Percentiles rank a stretch among this genome's conserved stretches.
Evolutionary conservation across 2,797 vertebrate species (phyloP).

Genomic region (Alectoris magna): DNA sequence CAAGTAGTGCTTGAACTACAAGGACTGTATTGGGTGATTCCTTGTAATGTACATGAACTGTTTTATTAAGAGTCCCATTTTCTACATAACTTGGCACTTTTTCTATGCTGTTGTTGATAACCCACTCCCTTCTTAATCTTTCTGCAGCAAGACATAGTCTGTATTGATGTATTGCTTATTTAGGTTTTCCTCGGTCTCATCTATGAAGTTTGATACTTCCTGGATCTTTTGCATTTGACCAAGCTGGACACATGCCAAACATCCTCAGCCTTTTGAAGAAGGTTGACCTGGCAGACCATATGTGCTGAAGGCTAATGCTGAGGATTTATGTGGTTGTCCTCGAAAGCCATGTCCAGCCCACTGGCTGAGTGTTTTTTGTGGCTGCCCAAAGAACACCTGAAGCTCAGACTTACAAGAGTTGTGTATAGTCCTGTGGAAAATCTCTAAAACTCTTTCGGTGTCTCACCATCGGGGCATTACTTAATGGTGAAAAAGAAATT

Average conservation of each 20-base stretch:
- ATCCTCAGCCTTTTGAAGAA: not conserved
- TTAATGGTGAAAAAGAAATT: not conserved
- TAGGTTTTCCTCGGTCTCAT: not conserved
- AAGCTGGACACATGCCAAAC: not conserved
- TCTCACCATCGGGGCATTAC: not conserved
- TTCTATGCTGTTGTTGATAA: not conserved
- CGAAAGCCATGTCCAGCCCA: not conserved
- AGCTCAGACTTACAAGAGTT: not conserved
- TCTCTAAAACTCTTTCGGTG: not conserved
- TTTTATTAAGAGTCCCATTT: not conserved
- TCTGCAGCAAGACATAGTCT: not conserved
- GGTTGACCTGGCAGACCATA: not conserved
- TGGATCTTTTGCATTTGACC: not conserved
- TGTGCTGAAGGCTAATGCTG: not conserved
- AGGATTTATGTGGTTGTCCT: not conserved
- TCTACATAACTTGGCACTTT: not conserved
- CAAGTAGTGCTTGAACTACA: conserved; percentile 5
- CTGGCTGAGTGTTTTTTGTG: not conserved
- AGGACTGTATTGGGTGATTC: not conserved
- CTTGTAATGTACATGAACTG: not conserved
- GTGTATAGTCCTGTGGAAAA: not conserved
- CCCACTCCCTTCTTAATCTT: not conserved
- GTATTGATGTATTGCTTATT: not conserved
- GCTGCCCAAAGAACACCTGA: not conserved
- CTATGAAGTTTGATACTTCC: not conserved